Evolutionary conservation across 2,888 invertebrate species (phyloP).

Genomic region (Eledona agricola): DNA sequence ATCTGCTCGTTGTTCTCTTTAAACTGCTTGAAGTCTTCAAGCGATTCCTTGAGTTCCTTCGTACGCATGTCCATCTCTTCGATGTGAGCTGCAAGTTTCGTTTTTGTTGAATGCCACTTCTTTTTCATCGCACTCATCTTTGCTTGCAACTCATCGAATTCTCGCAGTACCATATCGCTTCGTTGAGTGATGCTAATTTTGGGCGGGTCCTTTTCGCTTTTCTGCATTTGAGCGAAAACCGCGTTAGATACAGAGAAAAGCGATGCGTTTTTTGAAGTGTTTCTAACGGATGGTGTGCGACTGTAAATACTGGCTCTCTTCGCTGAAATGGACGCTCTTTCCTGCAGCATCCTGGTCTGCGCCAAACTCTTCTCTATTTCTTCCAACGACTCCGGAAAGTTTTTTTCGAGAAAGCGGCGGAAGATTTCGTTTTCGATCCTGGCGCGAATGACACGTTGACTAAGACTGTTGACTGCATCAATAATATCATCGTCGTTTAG

Average conservation of each 20-base stretch:
- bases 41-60: constrained; percentile 64
- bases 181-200: constrained; percentile 5
- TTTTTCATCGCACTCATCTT: constrained; percentile 40
- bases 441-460: not conserved
- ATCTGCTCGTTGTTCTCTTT: not conserved
- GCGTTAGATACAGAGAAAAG: too few relatives aligned
- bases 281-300: too few relatives aligned
- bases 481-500: not conserved
- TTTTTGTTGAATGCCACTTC: constrained; percentile 41
- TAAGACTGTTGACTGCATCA: not conserved
- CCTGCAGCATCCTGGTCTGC: too few relatives aligned
- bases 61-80: constrained; percentile 67
- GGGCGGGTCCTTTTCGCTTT: not conserved
- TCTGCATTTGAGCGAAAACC: not conserved
- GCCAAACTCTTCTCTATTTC: too few relatives aligned
- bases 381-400: not conserved
- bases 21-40: constrained; percentile 61
- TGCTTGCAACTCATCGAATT: constrained; percentile 47
- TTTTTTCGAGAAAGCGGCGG: constrained; percentile 2
- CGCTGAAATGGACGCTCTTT: too few relatives aligned
- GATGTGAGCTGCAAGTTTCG: constrained; percentile 45
- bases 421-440: constrained; percentile 10
- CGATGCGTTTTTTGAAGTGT: too few relatives aligned
- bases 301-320: too few relatives aligned
- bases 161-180: constrained; percentile 46